Conservation (phyloP, 2,888 invertebrate genomes). For the Heliconius ismenius region DNA sequence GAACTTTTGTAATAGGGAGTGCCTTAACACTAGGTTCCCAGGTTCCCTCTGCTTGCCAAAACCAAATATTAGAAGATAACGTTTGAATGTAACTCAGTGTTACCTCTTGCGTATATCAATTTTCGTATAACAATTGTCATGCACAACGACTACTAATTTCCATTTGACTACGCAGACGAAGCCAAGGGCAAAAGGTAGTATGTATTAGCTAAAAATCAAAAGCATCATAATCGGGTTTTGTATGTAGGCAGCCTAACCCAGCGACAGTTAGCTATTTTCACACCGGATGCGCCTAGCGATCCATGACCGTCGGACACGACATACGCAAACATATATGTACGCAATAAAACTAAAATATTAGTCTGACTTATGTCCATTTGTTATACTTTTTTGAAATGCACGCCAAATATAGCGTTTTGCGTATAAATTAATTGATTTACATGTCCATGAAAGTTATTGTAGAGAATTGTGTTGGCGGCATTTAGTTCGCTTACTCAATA, state of each 20-base stretch:
- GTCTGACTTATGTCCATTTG: constrained; percentile 16
- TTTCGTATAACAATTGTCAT: no score
- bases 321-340: constrained; percentile 32
- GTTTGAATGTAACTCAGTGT: no score
- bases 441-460: neutral
- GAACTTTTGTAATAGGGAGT: no score
- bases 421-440: neutral
- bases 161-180: no score
- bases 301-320: constrained; percentile 38
- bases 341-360: constrained; percentile 23
- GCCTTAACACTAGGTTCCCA: no score
- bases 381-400: neutral
- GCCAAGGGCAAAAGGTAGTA: neutral
- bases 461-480: neutral
- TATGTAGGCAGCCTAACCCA: constrained; percentile 25
- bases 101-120: no score
- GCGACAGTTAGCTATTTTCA: constrained; percentile 43
- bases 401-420: neutral
- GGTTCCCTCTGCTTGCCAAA: no score
- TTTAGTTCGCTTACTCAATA: no score
- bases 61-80: no score
- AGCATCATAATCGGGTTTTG: neutral
- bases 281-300: constrained; percentile 42
- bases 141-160: no score
- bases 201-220: neutral